Evolutionary conservation across 2,888 invertebrate genomes (phyloP), one percentile per base, ranked within the genome.

Genomic region (Apodemia duryi): DNA sequence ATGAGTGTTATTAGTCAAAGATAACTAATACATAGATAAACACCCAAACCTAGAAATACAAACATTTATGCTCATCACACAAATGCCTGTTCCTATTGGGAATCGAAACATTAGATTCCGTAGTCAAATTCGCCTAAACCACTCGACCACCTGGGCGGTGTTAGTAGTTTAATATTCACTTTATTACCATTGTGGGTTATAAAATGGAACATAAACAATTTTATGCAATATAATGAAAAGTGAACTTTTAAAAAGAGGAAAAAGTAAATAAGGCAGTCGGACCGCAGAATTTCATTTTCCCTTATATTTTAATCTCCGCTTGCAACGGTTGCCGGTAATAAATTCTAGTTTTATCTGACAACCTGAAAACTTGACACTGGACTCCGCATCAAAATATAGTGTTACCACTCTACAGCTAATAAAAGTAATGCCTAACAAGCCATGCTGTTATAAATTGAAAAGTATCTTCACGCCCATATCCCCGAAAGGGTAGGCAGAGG

Each of bases 291-390:
- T 43, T 28, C 21, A 46, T 38, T 61, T 65, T 65, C 28, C 13
- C 29, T 28, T 11, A 28, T 51, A 60, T 64, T 60, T 62, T 62
- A 62, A 65, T 65, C 49, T 49, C 54, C 62, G 38, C 65, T 62
- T 38, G 46, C 49, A 52, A 32, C 62, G 61, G 9, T 10, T 28
- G 46, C 41, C 61, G 11, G 46, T 51, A 13, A 62, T 54, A 62
- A 61, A 62, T 52, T 41, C 29, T 54, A 35, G 60, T 60, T 32
- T 35, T 60, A 60, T 60, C 60, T 35, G 13, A 57, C 29, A 57
- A 32, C 13, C 49, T 49, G 62, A n/a, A 49, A 62, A 32, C 51
- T 46, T 32, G 7, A 32, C 62, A 43, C 13, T 49, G 32, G 35
- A 10, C 29, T 29, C 32, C 28, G 28, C 35, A 51, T 46, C 32